These are phyloP conservation scores for Osmerus eperlanus DNA, from an alignment of 2,113 vertebrate species.

Conservation along the genomic window DNA sequence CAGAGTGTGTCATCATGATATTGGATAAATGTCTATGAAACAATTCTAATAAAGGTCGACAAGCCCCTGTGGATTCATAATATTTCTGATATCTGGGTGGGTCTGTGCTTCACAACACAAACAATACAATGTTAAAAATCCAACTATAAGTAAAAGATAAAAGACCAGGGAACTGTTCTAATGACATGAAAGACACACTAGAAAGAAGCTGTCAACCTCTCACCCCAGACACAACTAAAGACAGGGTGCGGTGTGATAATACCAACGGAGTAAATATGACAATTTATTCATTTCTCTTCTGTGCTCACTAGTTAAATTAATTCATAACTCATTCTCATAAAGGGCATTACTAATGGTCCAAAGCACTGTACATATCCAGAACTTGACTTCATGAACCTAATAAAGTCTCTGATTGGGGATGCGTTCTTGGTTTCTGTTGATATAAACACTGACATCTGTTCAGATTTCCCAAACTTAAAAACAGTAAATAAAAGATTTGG, in stretches of 20 bases:
- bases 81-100: conserved; percentile 34
- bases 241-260: not conserved
- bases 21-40: not conserved
- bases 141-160: not conserved
- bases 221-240: not conserved
- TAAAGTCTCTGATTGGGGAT: conserved; percentile 16
- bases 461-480: conserved; percentile 48
- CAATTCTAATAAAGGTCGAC: too few relatives aligned
- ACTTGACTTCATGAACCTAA: not conserved
- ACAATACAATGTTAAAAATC: conserved; percentile 3
- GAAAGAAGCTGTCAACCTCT: conserved; percentile 1
- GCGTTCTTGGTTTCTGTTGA: conserved; percentile 14
- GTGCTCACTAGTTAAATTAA: too few relatives aligned
- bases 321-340: too few relatives aligned
- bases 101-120: conserved; percentile 36
- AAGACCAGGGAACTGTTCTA: not conserved
- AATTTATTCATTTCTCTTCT: too few relatives aligned
- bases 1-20: conserved; percentile 7
- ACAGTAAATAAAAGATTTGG: conserved; percentile 64
- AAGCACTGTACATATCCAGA: conserved; percentile 8
- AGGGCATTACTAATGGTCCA: too few relatives aligned
- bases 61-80: conserved; percentile 27
- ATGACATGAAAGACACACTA: conserved; percentile 17
- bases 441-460: conserved; percentile 52
- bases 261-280: too few relatives aligned